Evolutionary conservation across 2,888 invertebrate species (phyloP).

Genomic region (Coecobrya sp.): DNA sequence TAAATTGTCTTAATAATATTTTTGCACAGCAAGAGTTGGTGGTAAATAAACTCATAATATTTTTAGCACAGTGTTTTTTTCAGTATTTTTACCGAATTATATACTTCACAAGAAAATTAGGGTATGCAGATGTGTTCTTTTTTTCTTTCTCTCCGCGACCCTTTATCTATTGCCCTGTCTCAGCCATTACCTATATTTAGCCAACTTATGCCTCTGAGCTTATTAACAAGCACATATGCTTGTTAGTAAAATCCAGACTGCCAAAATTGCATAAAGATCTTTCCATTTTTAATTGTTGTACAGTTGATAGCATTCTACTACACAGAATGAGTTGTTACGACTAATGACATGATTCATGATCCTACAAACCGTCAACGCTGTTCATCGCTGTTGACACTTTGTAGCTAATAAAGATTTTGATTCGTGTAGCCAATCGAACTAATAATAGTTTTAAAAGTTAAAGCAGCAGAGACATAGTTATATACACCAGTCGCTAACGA

Average conservation of each 20-base stretch:
- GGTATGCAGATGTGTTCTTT: constrained; percentile 41
- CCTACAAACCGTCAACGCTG: background rate
- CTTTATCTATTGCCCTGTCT: constrained; percentile 2
- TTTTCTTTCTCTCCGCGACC: background rate
- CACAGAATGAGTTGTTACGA: background rate
- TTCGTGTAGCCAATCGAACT: constrained; percentile 47
- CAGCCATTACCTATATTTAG: background rate
- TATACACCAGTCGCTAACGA: background rate
- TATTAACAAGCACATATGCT: constrained; percentile 6
- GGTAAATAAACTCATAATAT: constrained; percentile 31
- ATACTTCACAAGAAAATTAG: constrained; percentile 33
- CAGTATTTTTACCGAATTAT: constrained; percentile 7
- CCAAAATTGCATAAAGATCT: background rate
- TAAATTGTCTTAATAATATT: constrained; percentile 25
- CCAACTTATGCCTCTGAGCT: background rate
- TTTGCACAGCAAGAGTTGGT: background rate
- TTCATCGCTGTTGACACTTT: constrained; percentile 35
- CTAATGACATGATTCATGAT: constrained; percentile 56
- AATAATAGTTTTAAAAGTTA: constrained; percentile 36
- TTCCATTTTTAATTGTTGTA: constrained; percentile 14
- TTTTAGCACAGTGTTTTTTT: constrained; percentile 19
- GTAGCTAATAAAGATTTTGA: constrained; percentile 37
- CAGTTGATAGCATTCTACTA: background rate
- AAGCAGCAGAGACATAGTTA: background rate
- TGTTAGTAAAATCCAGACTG: background rate